Base-by-base conservation (phyloP, 2,888 invertebrate genomes). In the Scaeva pyrastri region DNA sequence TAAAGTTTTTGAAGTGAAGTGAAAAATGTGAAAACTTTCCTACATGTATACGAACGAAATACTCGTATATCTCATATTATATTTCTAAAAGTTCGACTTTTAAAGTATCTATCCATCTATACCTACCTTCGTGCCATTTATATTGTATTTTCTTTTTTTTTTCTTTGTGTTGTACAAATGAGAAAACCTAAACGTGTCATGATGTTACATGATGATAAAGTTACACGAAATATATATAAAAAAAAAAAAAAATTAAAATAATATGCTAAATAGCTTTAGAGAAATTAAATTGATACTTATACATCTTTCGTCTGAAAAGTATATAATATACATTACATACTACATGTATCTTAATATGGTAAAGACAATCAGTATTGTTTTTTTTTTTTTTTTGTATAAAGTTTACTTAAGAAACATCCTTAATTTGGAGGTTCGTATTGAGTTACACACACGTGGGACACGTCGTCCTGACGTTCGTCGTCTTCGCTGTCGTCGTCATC, bases 1-100 rank as follows among this genome's bases (percentile, higher is more conserved):
- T 62, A 26, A 76, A 68, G 48, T 77, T 77, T 19, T 70, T 23
- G 31, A 8, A 70, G 64, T n/a, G n/a, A n/a, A 64, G 45, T 64
- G 64, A 64, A 64, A 64, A 64, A 64, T 64, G 64, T 64, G 31
- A 23, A 64, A 64, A 64, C 31, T 31, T 31, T 12, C 11, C 11
- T 48, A n/a, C n/a, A n/a, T 45, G 5, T 48, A 19, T 50, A 31
- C 12, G 31, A n/a, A 62, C 31, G 16, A 64, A 64, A 64, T 45
- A 45, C 26, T 26, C 26, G 26, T 26, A 26, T 1, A 26, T 26
- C 31, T n/a, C n/a, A n/a, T n/a, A n/a, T n/a, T 31, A 64, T 19
- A 64, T 64, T 64, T 16, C 31, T 16, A 64, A 64, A 58, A 58
- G 64, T 64, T 64, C 12, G 16, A 45, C 64, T 45, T 45, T 43